These are phyloP conservation scores for Homarus gammarus DNA, from an alignment of 2,888 invertebrate genomes.

Conservation along the genomic window DNA sequence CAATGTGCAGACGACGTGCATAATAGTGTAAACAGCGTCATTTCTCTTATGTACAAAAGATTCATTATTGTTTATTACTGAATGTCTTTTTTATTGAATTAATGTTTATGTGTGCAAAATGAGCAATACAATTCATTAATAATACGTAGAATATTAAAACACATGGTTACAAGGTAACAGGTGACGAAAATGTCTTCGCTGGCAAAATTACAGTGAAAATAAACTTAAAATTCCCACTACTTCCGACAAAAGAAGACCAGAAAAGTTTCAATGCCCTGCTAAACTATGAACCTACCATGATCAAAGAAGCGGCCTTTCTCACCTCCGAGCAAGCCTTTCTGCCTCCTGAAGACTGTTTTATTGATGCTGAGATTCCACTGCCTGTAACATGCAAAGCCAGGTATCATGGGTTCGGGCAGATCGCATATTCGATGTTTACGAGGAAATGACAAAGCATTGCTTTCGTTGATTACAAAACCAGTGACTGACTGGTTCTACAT, in stretches of 20 bases:
- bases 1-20: no score
- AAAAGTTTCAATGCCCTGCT: neutral
- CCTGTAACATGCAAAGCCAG: constrained; percentile 39
- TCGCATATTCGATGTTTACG: constrained; percentile 34
- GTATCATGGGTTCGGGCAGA: constrained; percentile 67
- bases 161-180: constrained; percentile 58
- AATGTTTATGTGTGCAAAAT: no score
- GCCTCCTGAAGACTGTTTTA: constrained; percentile 4
- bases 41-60: no score
- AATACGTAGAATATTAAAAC: no score
- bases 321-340: constrained; percentile 28
- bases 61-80: no score
- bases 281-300: constrained; percentile 17
- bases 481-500: no score
- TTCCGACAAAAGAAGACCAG: neutral
- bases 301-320: neutral
- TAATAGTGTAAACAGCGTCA: no score
- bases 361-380: neutral
- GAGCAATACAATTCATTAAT: no score
- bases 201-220: constrained; percentile 47
- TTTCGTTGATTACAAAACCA: no score
- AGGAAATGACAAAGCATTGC: no score
- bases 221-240: constrained; percentile 21
- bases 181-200: constrained; percentile 51
- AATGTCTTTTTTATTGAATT: no score